Percentiles rank a stretch among this genome's conserved stretches.
phyloP scores from a whole-genome alignment of 2,113 vertebrate genomes.

The Catharus bicknelli region DNA sequence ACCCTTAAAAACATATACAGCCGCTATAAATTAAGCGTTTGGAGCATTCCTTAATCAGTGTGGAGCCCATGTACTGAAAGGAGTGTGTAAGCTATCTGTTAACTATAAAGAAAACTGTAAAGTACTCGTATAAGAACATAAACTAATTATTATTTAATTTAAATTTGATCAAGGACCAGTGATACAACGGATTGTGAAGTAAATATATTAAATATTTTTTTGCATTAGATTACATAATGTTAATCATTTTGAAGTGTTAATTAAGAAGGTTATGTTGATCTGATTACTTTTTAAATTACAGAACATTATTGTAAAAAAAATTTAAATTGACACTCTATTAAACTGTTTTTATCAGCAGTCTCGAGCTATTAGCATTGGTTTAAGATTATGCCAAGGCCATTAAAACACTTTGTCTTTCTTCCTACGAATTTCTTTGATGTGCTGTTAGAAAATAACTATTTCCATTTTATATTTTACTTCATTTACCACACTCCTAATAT shows the following conservation, averaged over 20 bases:
- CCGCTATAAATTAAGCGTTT: constrained; percentile 67
- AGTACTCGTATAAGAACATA: constrained; percentile 71
- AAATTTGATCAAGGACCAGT: constrained; percentile 79
- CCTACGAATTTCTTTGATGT: constrained; percentile 66
- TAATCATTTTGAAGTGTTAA: constrained; percentile 85
- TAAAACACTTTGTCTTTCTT: constrained; percentile 76
- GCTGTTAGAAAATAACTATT: constrained; percentile 72
- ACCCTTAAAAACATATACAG: constrained; percentile 60
- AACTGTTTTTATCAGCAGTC: constrained; percentile 77
- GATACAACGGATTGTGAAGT: constrained; percentile 74
- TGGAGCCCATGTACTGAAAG: constrained; percentile 51
- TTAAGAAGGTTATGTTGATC: constrained; percentile 83
- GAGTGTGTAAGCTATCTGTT: constrained; percentile 71
- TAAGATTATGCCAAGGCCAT: constrained; percentile 74
- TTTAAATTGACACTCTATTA: constrained; percentile 80
- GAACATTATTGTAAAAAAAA: constrained; percentile 81
- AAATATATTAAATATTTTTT: constrained; percentile 80
- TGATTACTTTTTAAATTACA: constrained; percentile 83
- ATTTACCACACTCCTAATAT: constrained; percentile 75
- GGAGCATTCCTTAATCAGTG: constrained; percentile 61
- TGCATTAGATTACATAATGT: constrained; percentile 77
- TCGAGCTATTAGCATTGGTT: constrained; percentile 74
- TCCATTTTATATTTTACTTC: constrained; percentile 74
- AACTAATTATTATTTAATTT: constrained; percentile 82
- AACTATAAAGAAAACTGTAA: constrained; percentile 71